Conservation (phyloP, 2,888 invertebrate genomes). For the Leptodirus hochenwartii region DNA sequence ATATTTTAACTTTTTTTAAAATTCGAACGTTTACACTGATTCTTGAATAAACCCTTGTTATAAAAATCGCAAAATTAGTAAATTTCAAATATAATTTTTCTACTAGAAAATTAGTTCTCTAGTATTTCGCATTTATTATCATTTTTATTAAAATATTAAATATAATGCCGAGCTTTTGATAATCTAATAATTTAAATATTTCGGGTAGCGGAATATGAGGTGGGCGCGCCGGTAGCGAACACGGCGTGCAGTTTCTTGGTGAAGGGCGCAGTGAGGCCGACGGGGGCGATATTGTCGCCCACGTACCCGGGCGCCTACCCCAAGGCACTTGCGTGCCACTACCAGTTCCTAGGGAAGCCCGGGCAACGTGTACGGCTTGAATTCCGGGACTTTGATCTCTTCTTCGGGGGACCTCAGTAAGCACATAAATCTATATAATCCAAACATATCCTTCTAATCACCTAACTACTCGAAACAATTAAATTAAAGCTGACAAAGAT, state of each 20-base stretch:
- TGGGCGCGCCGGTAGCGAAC: conserved; percentile 75
- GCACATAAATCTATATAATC: conserved; percentile 29
- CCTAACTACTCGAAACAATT: conserved; percentile 1
- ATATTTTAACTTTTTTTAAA: too few relatives aligned
- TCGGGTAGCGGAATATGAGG: conserved; percentile 69
- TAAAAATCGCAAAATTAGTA: too few relatives aligned
- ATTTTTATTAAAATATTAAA: too few relatives aligned
- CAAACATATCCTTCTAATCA: too few relatives aligned
- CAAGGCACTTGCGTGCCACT: conserved; percentile 84
- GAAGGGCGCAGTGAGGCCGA: conserved; percentile 48
- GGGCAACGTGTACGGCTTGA: conserved; percentile 87
- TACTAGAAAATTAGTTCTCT: too few relatives aligned
- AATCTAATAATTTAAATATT: conserved; percentile 8
- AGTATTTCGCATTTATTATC: too few relatives aligned
- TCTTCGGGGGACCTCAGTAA: conserved; percentile 97
- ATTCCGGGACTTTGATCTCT: conserved; percentile 96
- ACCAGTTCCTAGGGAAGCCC: conserved; percentile 77
- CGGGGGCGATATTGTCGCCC: conserved; percentile 83
- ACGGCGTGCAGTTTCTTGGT: conserved; percentile 80
- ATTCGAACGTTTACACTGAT: too few relatives aligned
- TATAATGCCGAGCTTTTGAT: too few relatives aligned
- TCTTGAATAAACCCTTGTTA: too few relatives aligned
- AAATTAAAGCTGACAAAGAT: not conserved
- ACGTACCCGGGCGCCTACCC: conserved; percentile 99
- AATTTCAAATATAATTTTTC: too few relatives aligned